Evolutionary conservation across 2,113 vertebrate genomes (phyloP).

Genomic region (Nothocercus nigrocapillus): DNA sequence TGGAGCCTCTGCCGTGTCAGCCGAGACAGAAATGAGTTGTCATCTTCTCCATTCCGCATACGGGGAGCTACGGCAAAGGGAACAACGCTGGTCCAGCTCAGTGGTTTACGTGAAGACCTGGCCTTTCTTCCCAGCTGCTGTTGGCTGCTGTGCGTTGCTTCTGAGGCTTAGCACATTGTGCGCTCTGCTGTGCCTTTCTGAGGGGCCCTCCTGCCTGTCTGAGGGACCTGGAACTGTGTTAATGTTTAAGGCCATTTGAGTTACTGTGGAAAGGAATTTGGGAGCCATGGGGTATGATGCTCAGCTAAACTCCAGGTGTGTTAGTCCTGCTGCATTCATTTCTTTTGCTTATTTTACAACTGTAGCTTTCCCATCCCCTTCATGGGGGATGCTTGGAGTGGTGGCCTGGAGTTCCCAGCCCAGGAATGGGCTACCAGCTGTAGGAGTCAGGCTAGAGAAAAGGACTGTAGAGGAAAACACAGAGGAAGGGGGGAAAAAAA

Average conservation of each 20-base stretch:
- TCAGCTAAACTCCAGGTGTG: neutral
- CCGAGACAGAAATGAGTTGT: neutral
- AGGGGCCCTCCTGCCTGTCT: neutral
- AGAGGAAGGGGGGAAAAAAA: neutral
- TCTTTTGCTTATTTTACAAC: neutral
- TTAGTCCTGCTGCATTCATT: neutral
- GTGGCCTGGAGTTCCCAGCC: neutral
- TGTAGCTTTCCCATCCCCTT: neutral
- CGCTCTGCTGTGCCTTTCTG: neutral
- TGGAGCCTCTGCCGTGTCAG: neutral
- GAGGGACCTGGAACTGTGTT: neutral
- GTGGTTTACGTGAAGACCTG: neutral
- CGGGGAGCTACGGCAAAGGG: neutral
- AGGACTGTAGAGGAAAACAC: neutral
- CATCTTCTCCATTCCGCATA: neutral
- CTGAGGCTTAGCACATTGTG: rapidly evolving
- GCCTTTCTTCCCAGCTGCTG: neutral
- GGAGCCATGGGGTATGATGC: neutral
- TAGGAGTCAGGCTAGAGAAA: neutral
- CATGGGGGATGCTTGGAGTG: neutral
- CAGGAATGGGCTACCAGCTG: neutral
- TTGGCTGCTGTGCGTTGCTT: neutral
- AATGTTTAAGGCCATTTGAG: neutral
- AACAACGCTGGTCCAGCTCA: neutral
- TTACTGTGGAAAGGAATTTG: neutral